Evolutionary conservation across 2,797 vertebrate genomes (phyloP), one percentile per base, ranked within the genome.

Genomic region (Buphagus erythrorhynchus): DNA sequence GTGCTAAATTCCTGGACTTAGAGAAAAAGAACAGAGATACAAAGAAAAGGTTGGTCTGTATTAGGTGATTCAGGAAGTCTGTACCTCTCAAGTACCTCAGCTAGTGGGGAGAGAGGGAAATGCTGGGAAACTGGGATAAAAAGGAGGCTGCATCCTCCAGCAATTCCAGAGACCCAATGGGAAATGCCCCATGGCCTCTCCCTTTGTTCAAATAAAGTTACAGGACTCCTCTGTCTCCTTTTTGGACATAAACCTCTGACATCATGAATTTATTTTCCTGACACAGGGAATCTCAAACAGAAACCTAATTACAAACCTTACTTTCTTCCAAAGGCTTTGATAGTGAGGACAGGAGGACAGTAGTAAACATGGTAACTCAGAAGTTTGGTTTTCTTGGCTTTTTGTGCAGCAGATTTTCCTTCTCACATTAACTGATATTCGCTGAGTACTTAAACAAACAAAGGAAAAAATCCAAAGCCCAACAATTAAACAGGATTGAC

Each of bases 151-250:
- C 7, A 2, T 31, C 35, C 42, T 29, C 59, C 42, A 65, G 35
- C 6, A 65, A 55, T 29, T 40, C 0, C 0, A 55, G 29, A 55
- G 16, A 55, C 7, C 3, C 33, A 5, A 3, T 10, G 22, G 68
- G 25, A 46, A 63, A 33, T 18, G 11, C 29, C 24, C 35, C 25
- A 25, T 29, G 25, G 42, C 25, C 42, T 63, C 24, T 72, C 29
- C 15, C 33, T 55, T 55, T 63, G 20, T 24, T 55, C 24, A 5
- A 33, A 62, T 46, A 16, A 45, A 55, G 24, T 55, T 16, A 13
- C 13, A 40, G 19, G 24, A 24, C 16, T 63, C 35, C 42, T 54
- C 15, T 73, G 42, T 29, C 25, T 55, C 33, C 35, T 29, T 6
- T 55, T 73, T 25, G 19, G 42, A 46, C 10, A 26, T 33, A 72